Evolutionary conservation across 2,113 vertebrate genomes (phyloP), one percentile per base, ranked within the genome.

Genomic region (Forbesichthys agassizii): DNA sequence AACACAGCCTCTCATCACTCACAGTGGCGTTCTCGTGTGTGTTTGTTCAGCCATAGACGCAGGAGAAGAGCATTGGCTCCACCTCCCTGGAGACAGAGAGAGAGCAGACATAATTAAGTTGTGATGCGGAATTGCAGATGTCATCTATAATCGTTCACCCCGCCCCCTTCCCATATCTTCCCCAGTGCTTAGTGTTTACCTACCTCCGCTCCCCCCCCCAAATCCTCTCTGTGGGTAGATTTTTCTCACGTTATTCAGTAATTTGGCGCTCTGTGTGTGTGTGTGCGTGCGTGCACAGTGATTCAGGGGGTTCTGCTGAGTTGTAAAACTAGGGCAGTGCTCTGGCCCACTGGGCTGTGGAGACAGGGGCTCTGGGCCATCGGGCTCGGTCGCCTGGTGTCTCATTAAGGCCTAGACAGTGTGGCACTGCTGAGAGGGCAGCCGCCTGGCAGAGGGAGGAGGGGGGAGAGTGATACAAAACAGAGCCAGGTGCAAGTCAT

Each of bases 351-450:
- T 73, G 69, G 57, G 79, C 54, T 79, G 72, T 5, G 33, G 71
- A 80, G 68, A 12, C 48, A 13, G 49, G 68, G 3, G 27, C 69
- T 62, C 84, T 73, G 82, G 86, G 75, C 78, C 58, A 80, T 86
- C 75, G 58, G 5, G 64, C 52, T 52, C 49, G 9, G 4, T 61
- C 69, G 68, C 75, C 71, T 69, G 18, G 58, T 69, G 73, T 56
- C 73, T 84, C 75, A 77, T 81, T 85, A 80, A 77, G 63, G 71
- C 60, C 9, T 0, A 64, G 48, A 48, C 61, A 69, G 4, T 56
- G 42, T n/a, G 61, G 61, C 48, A n/a, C 8, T 57, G 14, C 54
- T 68, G 58, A 81, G 65, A 71, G 66, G 33, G 73, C 52, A 69
- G 47, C 46, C 7, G 4, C 54, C 48, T 7, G 63, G 42, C 68